Base-by-base conservation (phyloP, 2,797 vertebrate genomes). In the Microctenopoma steveboyesi region DNA sequence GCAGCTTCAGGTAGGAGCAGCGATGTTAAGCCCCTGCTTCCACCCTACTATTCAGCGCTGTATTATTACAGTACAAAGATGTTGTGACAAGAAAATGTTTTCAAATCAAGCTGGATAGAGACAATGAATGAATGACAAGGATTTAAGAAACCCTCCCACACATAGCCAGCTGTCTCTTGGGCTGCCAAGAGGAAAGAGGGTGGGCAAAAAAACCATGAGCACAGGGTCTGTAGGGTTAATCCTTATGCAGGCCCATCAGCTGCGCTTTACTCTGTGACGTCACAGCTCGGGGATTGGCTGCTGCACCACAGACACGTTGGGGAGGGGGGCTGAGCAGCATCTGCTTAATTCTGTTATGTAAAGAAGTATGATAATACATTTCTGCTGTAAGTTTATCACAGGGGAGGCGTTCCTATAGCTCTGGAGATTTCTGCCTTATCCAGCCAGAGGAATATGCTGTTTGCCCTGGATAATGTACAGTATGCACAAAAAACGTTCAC, bases 211-310 rank as follows among this genome's bases (percentile, higher is more conserved):
- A 91, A 91, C 83, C 88, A 91, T 92, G 90, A 92, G 86, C 91
- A 86, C 55, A 85, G 91, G 88, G 84, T 92, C 83, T 90, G 90
- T 73, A 88, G 89, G 89, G 90, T 94, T 94, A 94, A 94, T 95
- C 94, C 90, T 61, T 68, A 64, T 51, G 85, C 82, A 87, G 88
- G 84, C 82, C 89, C 91, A 90, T 93, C 89, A 80, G 87, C 90
- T 92, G 90, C 93, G 92, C 92, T 92, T 94, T 93, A 92, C 89
- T 11, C 64, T 83, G 88, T 93, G 93, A 94, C 86, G 89, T 93
- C 91, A 91, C 85, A 43, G 68, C 43, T 18, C 58, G 25, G 56
- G 60, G 86, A 93, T 91, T 92, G 93, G 93, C 83, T 79, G 78
- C 57, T 12, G 68, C 14, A 10, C 45, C 42, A n/a, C 79, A 55